These are phyloP conservation scores for Callionymus lyra DNA, from an alignment of 2,113 vertebrate genomes.

Conservation along the genomic window DNA sequence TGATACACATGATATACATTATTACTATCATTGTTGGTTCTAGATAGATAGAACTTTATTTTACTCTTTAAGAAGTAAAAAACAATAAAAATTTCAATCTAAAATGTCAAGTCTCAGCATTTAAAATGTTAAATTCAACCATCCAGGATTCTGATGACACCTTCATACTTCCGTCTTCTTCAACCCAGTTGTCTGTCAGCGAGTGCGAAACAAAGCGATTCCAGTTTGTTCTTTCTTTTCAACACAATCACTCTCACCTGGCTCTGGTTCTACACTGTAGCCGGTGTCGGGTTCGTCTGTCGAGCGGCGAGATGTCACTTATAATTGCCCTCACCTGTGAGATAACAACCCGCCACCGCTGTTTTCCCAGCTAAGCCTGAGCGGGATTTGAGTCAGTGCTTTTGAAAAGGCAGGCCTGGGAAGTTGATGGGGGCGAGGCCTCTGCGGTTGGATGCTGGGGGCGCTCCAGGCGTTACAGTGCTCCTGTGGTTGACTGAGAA, in stretches of 20 bases:
- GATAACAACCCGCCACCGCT: slow-evolving; percentile 42
- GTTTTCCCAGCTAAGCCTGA: slow-evolving; percentile 47
- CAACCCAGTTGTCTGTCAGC: slow-evolving; percentile 19
- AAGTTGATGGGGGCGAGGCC: slow-evolving; percentile 45
- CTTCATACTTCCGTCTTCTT: no score
- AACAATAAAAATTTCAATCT: no score
- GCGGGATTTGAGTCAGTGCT: slow-evolving; percentile 47
- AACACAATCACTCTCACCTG: slow-evolving; percentile 28
- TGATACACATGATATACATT: no score
- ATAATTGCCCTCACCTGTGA: slow-evolving; percentile 56
- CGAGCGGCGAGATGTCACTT: slow-evolving; percentile 32
- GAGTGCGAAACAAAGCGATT: no score
- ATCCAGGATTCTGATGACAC: no score
- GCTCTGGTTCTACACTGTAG: slow-evolving; percentile 8
- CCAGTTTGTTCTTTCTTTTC: slow-evolving; percentile 24
- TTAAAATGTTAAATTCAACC: no score
- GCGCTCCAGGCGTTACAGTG: slow-evolving; percentile 40
- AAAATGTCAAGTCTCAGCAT: no score
- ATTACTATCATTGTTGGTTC: no score
- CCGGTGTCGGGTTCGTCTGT: slow-evolving; percentile 41
- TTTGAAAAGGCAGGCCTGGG: slow-evolving; percentile 31
- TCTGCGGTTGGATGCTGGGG: slow-evolving; percentile 40
- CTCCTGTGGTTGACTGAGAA: slow-evolving; percentile 61
- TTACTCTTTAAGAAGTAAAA: no score
- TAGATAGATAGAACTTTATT: no score